These are phyloP conservation scores for Crossocerus cetratus DNA, from an alignment of 2,888 invertebrate genomes.

Conservation along the genomic window DNA sequence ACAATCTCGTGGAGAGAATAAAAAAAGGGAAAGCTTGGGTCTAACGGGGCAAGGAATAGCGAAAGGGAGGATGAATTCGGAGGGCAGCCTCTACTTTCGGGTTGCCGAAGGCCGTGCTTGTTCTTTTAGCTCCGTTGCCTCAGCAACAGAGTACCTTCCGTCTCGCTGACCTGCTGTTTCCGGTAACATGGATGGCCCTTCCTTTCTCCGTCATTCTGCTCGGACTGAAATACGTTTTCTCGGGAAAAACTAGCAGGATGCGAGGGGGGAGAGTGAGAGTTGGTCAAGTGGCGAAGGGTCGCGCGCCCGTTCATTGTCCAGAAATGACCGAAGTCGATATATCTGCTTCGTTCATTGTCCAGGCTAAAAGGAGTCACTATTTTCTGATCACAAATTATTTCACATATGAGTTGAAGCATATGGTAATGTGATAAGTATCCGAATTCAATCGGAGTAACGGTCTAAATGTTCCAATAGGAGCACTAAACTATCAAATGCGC, in stretches of 20 bases:
- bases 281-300: constrained; percentile 30
- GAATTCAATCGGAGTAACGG: constrained; percentile 7
- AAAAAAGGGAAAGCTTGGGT: constrained; percentile 24
- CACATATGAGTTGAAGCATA: no score
- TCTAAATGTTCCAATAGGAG: no score
- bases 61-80: constrained; percentile 35
- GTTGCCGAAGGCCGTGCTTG: constrained; percentile 45
- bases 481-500: no score
- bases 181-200: constrained; percentile 66
- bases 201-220: constrained; percentile 52
- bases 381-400: no score
- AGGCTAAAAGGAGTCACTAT: neutral
- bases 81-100: constrained; percentile 43
- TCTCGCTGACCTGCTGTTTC: constrained; percentile 71
- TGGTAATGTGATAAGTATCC: no score
- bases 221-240: constrained; percentile 39
- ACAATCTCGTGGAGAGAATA: constrained; percentile 28
- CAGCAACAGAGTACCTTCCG: constrained; percentile 72
- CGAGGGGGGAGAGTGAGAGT: neutral
- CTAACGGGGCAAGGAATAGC: constrained; percentile 34
- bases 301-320: constrained; percentile 45
- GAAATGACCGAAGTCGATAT: constrained; percentile 40
- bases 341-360: constrained; percentile 13
- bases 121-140: constrained; percentile 67
- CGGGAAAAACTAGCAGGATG: constrained; percentile 22